Evolutionary conservation across 30 jellyfish, hydroid and myxozoan species (phyloP), one percentile per base, ranked within the genome.

Genomic region (Haliclystus octoradiatus): DNA sequence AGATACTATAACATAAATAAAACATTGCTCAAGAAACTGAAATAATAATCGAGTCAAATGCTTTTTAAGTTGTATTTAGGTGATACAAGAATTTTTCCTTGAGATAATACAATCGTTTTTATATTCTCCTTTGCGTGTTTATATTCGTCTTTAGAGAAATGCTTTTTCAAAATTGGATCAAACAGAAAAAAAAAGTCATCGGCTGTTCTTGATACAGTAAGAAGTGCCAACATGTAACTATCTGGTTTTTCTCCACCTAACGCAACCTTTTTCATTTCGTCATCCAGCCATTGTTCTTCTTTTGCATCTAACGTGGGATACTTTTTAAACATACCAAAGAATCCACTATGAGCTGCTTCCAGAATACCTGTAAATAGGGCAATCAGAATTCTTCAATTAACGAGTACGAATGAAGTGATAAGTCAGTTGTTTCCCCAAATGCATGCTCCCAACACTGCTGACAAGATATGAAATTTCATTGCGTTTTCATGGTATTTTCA

Each of bases 211-310:
- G 96, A 78, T 70, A 86, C 49, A 3, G 96, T 86, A 33, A 86
- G 65, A 76, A 86, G 50, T 4, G 96, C 69, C 63, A 86, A 52
- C 93, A 86, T 78, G 87, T 52, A 86, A 30, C 94, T 69, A 50
- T 86, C 96, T 5, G 96, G 96, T 51, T 76, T 79, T 68, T 79
- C 51, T 51, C 79, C 96, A 31, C 74, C 70, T 78, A 86, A 35
- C 15, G 91, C 82, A 3, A 80, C 93, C 29, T 65, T 75, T 52
- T 78, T 86, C 87, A 86, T 68, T 28, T 86, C 96, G 26, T 78
- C 77, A 28, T 86, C 94, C 1, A 86, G 31, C 28, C 62, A 92
- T 49, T 78, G 85, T 65, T 31, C 92, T n/a, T 40, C 77, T 26
- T 92, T 68, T 14, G 64, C 50, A 64, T 86, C 89, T 52, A 72